Evolutionary conservation across 2,797 vertebrate species (phyloP), one percentile per base, ranked within the genome.

Genomic region (Etheostoma perlongum): DNA sequence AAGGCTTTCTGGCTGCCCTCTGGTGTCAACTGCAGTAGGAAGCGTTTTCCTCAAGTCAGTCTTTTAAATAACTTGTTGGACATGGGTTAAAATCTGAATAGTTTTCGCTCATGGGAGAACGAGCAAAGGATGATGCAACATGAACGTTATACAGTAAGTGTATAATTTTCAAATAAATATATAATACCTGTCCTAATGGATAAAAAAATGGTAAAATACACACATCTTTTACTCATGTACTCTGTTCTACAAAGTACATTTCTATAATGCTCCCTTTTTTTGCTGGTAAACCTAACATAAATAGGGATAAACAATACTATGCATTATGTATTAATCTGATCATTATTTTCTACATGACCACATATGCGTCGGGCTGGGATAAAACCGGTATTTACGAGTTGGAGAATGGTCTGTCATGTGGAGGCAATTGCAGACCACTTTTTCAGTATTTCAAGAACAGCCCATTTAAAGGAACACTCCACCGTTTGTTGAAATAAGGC

Each of bases 1-100:
- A 21, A 19, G 55, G 53, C 33, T 76, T 76, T 59, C 72, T 75
- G 58, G 54, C 64, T 72, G 76, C 67, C 73, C 66, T 80, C 65
- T 77, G 69, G 57, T 74, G 66, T 87, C 66, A 67, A 9, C 64
- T 49, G 47, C 52, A 67, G 25, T 62, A 18, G 18, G 66, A 55
- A 55, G 42, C 19, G 46, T 67, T 48, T 36, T 52, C 23, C 55
- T 65, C 44, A 11, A 36, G 36, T 53, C 51, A 67, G 44, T 77
- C 58, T 47, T 66, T 18, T 27, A 65, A 65, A 71, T 62, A 47
- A 44, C 46, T 67, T 49, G n/a, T 76, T 74, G 46, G 21, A 80
- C 62, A 70, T 25, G 44, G 58, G 36, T 74, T 51, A 25, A 67
- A 47, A 58, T 21, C 27, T 0, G 15, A 44, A 49, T 61, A 49